Percentiles rank a stretch among this genome's conserved stretches.
Conservation (phyloP, 1,140 invertebrate species). For the Drosophila carrolli region DNA sequence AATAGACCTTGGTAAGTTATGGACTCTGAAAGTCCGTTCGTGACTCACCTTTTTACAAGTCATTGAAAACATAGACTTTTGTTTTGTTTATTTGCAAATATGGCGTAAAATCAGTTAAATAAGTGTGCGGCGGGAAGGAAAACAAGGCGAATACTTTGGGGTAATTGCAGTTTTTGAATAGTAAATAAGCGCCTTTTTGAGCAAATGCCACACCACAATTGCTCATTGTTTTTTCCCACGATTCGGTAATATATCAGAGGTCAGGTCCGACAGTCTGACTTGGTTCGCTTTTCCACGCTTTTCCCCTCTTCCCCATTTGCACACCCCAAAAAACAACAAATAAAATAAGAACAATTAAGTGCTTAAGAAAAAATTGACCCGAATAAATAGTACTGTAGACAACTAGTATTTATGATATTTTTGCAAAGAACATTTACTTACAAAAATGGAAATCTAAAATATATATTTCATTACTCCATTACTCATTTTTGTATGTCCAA, state of each 20-base stretch:
- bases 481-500: too few relatives aligned
- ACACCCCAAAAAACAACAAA: constrained; percentile 32
- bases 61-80: constrained; percentile 41
- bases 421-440: too few relatives aligned
- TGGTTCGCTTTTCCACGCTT: constrained; percentile 1
- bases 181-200: constrained; percentile 61
- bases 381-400: constrained; percentile 10
- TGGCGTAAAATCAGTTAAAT: constrained; percentile 72
- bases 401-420: not conserved
- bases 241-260: constrained; percentile 59
- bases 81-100: constrained; percentile 67
- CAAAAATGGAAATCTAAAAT: too few relatives aligned
- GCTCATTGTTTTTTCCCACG: constrained; percentile 20
- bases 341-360: constrained; percentile 34
- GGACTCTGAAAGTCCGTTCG: too few relatives aligned
- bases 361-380: not conserved
- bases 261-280: constrained; percentile 11
- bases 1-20: too few relatives aligned
- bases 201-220: constrained; percentile 2
- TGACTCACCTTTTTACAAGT: too few relatives aligned
- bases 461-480: too few relatives aligned
- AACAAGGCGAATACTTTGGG: constrained; percentile 57
- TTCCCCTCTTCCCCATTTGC: not conserved
- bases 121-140: constrained; percentile 8
- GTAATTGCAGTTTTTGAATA: constrained; percentile 81